Evolutionary conservation across 53 echinoderm and acorn worm species (phyloP).

Genomic region (Patiria pectinifera): DNA sequence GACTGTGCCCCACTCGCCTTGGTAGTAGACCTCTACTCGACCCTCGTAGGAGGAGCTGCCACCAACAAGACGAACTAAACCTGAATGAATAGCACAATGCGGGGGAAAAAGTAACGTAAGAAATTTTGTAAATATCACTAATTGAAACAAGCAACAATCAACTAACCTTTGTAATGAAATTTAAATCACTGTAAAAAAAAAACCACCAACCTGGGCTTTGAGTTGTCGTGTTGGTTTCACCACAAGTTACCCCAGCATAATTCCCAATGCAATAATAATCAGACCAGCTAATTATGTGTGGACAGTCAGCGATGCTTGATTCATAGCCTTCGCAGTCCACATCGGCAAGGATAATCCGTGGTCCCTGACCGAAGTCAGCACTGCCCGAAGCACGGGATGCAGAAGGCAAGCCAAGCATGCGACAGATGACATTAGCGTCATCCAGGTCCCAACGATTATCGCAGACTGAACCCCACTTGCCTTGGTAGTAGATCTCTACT

Average conservation of each 20-base stretch:
- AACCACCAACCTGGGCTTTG: neutral
- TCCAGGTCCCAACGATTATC: no score
- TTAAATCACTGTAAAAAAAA: no score
- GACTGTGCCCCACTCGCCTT: no score
- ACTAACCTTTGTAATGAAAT: no score
- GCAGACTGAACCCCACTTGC: no score
- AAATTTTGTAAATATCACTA: no score
- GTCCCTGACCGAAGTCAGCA: slow-evolving; percentile 50
- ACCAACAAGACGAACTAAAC: no score
- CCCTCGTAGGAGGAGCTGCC: no score
- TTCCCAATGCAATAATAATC: slow-evolving; percentile 41
- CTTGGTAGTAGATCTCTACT: neutral
- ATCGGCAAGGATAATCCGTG: slow-evolving; percentile 42
- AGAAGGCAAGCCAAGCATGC: slow-evolving; percentile 32
- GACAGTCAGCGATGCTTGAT: neutral
- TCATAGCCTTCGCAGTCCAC: slow-evolving; percentile 44
- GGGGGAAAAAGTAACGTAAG: no score
- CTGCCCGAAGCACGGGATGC: neutral
- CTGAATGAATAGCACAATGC: no score
- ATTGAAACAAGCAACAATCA: no score
- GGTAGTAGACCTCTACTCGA: no score
- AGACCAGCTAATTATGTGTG: neutral
- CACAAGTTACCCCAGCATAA: slow-evolving; percentile 17
- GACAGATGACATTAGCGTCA: slow-evolving; percentile 1
- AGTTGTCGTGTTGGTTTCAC: neutral